Percentiles rank a stretch among this genome's conserved stretches.
Evolutionary conservation across 1,140 invertebrate species (phyloP).

Genomic region (Amyelois transitella): DNA sequence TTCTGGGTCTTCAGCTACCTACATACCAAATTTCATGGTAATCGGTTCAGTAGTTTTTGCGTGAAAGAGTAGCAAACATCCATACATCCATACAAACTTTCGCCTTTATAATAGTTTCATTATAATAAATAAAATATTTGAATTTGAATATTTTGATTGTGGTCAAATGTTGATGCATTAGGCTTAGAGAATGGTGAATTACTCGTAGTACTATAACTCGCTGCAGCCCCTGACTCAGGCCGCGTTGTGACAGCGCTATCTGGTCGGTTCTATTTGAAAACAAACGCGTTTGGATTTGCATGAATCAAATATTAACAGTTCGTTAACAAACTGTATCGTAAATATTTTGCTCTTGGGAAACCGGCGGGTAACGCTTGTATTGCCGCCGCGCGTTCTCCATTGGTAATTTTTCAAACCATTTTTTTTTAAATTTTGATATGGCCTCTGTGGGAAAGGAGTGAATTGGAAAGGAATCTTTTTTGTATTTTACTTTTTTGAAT

Average conservation of each 20-base stretch:
- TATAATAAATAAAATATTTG: too few relatives aligned
- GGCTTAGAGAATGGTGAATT: too few relatives aligned
- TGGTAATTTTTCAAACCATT: background rate
- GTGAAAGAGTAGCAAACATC: too few relatives aligned
- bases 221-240: slow-evolving; percentile 7
- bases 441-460: background rate
- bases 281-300: slow-evolving; percentile 55
- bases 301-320: slow-evolving; percentile 60
- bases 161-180: too few relatives aligned
- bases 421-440: background rate
- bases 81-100: too few relatives aligned
- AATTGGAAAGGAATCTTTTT: too few relatives aligned
- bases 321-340: slow-evolving; percentile 59
- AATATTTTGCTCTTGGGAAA: slow-evolving; percentile 52
- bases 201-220: background rate
- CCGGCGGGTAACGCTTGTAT: slow-evolving; percentile 7
- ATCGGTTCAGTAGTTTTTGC: too few relatives aligned
- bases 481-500: too few relatives aligned
- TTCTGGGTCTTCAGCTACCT: too few relatives aligned
- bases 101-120: too few relatives aligned
- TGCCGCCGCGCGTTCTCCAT: slow-evolving; percentile 14
- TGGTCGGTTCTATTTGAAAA: slow-evolving; percentile 41
- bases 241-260: slow-evolving; percentile 3
- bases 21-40: too few relatives aligned
- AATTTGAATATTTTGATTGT: too few relatives aligned